Percentiles rank a stretch among this genome's conserved stretches.
These are phyloP conservation scores for Eupeodes latifasciatus DNA, from an alignment of 2,888 invertebrate species.

Conservation along the genomic window DNA sequence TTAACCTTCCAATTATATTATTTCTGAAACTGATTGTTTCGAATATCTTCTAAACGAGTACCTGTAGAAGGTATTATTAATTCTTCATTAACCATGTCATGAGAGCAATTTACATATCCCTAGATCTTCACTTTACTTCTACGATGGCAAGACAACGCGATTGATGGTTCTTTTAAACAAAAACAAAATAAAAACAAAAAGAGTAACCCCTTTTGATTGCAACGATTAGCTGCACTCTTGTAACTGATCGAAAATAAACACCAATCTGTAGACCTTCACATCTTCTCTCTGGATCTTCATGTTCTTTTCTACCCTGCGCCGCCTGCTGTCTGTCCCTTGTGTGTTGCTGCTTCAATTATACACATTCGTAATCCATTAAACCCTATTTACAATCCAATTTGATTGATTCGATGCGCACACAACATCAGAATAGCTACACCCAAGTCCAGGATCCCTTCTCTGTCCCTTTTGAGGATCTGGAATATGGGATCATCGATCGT, in stretches of 20 bases:
- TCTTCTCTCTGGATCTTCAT: conserved; percentile 34
- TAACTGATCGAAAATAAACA: conserved; percentile 61
- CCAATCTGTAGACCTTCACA: conserved; percentile 27
- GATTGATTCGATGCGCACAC: conserved; percentile 72
- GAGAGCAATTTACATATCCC: conserved; percentile 65
- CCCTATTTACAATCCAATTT: conserved; percentile 73
- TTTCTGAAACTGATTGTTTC: background rate
- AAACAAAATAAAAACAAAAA: background rate
- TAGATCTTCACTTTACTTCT: background rate
- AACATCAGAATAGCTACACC: background rate
- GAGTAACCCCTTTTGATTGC: conserved; percentile 21
- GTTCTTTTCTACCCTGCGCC: background rate
- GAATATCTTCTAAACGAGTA: conserved; percentile 4
- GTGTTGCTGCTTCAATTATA: conserved; percentile 33
- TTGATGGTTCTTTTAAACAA: background rate
- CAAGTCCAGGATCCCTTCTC: background rate
- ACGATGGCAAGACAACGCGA: background rate
- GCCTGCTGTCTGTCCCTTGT: background rate
- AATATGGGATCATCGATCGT: conserved; percentile 15
- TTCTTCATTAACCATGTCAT: conserved; percentile 65
- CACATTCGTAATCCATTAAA: conserved; percentile 74
- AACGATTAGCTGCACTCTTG: conserved; percentile 67
- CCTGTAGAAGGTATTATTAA: conserved; percentile 35
- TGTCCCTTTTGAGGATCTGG: conserved; percentile 2
- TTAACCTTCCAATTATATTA: background rate